Percentiles rank a stretch among this genome's conserved stretches.
Conservation (phyloP, 1,140 invertebrate species). For the Fragariocoptes setiger region DNA sequence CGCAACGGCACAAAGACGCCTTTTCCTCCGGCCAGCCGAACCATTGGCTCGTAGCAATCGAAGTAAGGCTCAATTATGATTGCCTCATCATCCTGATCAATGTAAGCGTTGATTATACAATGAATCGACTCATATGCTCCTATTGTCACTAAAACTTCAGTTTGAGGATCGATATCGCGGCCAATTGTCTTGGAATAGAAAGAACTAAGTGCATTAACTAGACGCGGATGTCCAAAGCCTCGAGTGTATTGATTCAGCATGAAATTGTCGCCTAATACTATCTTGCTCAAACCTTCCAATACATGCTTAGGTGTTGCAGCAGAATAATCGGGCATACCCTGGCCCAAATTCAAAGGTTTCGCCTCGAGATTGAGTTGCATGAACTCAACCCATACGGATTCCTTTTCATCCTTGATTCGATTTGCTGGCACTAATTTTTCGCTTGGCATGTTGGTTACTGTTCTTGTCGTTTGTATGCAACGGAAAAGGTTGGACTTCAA, state of each 20-base stretch:
- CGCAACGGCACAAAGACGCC: conserved; percentile 50
- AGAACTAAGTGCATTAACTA: conserved; percentile 48
- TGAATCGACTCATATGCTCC: conserved; percentile 71
- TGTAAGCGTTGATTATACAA: conserved; percentile 44
- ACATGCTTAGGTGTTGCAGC: conserved; percentile 53
- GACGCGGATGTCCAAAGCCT: conserved; percentile 42
- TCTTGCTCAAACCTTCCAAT: conserved; percentile 35
- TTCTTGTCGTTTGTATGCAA: neutral
- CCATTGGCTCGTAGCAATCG: conserved; percentile 88
- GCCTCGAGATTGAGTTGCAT: conserved; percentile 47
- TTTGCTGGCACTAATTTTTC: conserved; percentile 3
- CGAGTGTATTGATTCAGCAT: conserved; percentile 55
- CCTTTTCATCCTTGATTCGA: neutral
- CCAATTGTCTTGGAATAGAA: conserved; percentile 47
- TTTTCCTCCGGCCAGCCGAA: conserved; percentile 46
- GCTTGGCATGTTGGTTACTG: neutral
- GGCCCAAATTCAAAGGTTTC: conserved; percentile 74
- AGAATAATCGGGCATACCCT: conserved; percentile 81
- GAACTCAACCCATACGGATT: conserved; percentile 54
- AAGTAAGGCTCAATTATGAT: conserved; percentile 95
- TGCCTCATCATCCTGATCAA: conserved; percentile 46
- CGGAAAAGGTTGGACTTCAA: no score
- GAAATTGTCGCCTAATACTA: conserved; percentile 28
- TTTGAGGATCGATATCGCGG: conserved; percentile 36
- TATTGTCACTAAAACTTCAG: conserved; percentile 49